These are phyloP conservation scores for Lampropteryx suffumata DNA, from an alignment of 2,888 invertebrate species.

Conservation along the genomic window DNA sequence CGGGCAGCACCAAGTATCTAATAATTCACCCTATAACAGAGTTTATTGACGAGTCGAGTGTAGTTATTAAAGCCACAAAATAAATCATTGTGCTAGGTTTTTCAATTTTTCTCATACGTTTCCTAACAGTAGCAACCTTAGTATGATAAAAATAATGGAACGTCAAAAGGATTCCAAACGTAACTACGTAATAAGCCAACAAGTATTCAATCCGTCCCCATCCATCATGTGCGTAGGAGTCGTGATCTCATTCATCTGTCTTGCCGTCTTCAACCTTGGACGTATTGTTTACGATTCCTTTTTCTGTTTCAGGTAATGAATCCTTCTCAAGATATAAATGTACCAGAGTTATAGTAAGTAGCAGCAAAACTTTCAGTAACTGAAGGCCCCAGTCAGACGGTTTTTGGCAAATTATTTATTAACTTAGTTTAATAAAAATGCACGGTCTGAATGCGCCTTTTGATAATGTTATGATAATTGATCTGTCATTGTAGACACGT, in stretches of 20 bases:
- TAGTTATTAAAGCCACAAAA: too few species aligned
- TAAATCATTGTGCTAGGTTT: not conserved
- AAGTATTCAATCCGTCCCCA: slow-evolving; percentile 60
- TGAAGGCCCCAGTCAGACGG: not conserved
- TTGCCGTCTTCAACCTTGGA: slow-evolving; percentile 33
- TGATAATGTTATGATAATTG: not conserved
- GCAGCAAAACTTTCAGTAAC: not conserved
- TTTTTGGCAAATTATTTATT: too few species aligned
- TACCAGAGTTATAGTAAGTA: not conserved
- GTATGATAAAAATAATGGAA: slow-evolving; percentile 74
- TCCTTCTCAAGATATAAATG: slow-evolving; percentile 10
- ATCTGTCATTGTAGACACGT: slow-evolving; percentile 10
- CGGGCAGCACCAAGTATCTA: too few species aligned
- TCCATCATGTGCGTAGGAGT: slow-evolving; percentile 63
- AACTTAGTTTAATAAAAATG: too few species aligned
- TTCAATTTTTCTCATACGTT: slow-evolving; percentile 2
- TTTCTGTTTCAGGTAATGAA: slow-evolving; percentile 31
- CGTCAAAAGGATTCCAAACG: slow-evolving; percentile 67
- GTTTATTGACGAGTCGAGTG: too few species aligned
- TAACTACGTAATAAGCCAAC: slow-evolving; percentile 75
- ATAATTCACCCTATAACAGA: too few species aligned
- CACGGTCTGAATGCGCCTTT: too few species aligned
- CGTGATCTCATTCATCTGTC: slow-evolving; percentile 58
- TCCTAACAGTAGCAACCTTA: slow-evolving; percentile 55
- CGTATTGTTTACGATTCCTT: slow-evolving; percentile 13